Conservation (phyloP, 1,140 invertebrate species). For the Lysiphlebus fabarum region DNA sequence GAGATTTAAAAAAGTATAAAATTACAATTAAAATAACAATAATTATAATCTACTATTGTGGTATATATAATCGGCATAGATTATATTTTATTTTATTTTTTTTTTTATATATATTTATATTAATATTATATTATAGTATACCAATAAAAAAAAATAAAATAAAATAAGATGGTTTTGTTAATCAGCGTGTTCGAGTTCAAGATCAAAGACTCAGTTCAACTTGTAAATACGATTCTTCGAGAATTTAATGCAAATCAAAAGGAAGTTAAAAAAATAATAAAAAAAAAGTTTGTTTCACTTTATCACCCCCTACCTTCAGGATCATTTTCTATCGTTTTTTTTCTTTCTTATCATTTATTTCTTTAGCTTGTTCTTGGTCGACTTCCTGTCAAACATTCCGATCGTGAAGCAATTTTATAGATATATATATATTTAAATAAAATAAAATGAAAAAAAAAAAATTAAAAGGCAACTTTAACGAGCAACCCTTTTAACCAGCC, state of each 20-base stretch:
- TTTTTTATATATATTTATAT: too few species aligned
- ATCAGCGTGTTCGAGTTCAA: constrained; percentile 20
- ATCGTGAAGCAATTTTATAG: constrained; percentile 36
- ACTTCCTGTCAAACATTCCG: constrained; percentile 38
- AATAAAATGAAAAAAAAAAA: constrained; percentile 42
- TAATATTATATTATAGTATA: too few species aligned
- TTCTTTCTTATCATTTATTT: too few species aligned
- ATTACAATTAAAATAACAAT: too few species aligned
- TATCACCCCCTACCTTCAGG: constrained; percentile 28
- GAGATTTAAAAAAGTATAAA: too few species aligned
- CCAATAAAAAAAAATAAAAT: too few species aligned
- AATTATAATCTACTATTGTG: too few species aligned
- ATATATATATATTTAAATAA: constrained; percentile 28
- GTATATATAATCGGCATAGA: too few species aligned
- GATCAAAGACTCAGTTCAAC: constrained; percentile 34
- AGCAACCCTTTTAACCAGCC: too few species aligned
- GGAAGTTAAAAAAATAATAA: constrained; percentile 28
- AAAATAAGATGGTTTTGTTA: not conserved
- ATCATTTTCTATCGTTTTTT: constrained; percentile 23
- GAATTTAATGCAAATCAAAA: constrained; percentile 42
- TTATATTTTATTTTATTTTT: too few species aligned
- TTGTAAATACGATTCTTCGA: constrained; percentile 14
- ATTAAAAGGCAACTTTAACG: constrained; percentile 19
- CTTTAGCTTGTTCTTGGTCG: constrained; percentile 20
- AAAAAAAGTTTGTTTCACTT: constrained; percentile 36